Evolutionary conservation across 2,888 invertebrate species (phyloP).

Genomic region (Heliconius ismenius): DNA sequence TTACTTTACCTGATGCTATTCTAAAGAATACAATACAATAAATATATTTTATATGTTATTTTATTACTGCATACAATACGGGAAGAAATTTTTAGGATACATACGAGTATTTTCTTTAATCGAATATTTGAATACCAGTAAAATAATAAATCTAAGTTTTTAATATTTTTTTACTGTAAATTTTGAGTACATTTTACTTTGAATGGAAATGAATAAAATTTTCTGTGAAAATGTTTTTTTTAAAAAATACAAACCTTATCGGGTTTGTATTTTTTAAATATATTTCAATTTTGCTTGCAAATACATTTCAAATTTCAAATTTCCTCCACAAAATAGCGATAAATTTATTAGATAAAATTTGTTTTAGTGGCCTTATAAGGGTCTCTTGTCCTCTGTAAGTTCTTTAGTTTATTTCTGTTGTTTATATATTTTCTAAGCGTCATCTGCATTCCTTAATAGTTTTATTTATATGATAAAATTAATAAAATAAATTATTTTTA

Average conservation of each 20-base stretch:
- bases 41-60: not conserved
- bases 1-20: conserved; percentile 4
- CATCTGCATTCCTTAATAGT: not conserved
- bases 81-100: too few species aligned
- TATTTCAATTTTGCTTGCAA: too few species aligned
- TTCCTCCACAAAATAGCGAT: too few species aligned
- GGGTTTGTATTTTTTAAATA: too few species aligned
- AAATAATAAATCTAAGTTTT: not conserved
- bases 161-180: not conserved
- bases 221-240: too few species aligned
- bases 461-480: not conserved
- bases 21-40: not conserved
- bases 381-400: not conserved
- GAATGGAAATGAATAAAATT: too few species aligned
- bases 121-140: not conserved
- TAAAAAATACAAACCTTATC: too few species aligned
- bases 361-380: not conserved
- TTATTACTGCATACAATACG: too few species aligned
- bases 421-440: too few species aligned
- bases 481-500: too few species aligned
- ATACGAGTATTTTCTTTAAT: too few species aligned
- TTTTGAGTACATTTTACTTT: not conserved
- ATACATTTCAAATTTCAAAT: not conserved
- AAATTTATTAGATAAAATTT: not conserved
- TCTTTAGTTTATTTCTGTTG: not conserved